A percentile compares a stretch with the other conserved stretches of the same genome.
Conservation (phyloP, 2,797 vertebrate species). For the Hypotaenidia okinawae region DNA sequence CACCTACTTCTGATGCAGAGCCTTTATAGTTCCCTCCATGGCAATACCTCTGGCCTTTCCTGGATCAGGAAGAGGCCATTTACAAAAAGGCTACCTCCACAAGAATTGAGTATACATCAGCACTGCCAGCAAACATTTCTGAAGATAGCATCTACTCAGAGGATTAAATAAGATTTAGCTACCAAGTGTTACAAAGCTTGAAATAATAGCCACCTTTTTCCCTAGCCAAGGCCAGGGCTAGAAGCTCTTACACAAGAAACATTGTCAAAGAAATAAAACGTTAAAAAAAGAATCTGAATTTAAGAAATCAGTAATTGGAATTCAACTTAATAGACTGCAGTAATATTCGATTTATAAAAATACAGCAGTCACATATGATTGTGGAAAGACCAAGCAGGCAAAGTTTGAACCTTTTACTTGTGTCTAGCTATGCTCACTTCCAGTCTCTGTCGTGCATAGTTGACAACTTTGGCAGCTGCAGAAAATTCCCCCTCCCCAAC, state of each 20-base stretch:
- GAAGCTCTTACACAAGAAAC: neutral
- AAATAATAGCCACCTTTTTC: neutral
- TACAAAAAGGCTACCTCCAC: neutral
- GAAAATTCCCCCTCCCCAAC: neutral
- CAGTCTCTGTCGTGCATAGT: fast-evolving
- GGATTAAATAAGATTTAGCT: neutral
- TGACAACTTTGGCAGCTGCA: neutral
- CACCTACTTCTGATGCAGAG: neutral
- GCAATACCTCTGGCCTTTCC: neutral
- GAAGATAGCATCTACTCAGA: neutral
- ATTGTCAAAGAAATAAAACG: neutral
- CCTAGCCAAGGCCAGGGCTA: neutral
- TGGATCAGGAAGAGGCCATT: neutral
- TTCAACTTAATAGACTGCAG: neutral
- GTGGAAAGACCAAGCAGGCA: neutral
- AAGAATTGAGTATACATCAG: neutral
- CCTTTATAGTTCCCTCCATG: neutral
- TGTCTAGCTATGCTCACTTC: neutral
- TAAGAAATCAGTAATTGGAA: neutral
- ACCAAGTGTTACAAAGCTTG: neutral
- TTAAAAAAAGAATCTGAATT: neutral
- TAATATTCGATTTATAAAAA: neutral
- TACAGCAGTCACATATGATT: neutral
- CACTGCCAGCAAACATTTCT: neutral
- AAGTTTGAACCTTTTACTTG: neutral